These are phyloP conservation scores for Drosophila simulans DNA, from an alignment of 1,140 invertebrate species.

Conservation along the genomic window DNA sequence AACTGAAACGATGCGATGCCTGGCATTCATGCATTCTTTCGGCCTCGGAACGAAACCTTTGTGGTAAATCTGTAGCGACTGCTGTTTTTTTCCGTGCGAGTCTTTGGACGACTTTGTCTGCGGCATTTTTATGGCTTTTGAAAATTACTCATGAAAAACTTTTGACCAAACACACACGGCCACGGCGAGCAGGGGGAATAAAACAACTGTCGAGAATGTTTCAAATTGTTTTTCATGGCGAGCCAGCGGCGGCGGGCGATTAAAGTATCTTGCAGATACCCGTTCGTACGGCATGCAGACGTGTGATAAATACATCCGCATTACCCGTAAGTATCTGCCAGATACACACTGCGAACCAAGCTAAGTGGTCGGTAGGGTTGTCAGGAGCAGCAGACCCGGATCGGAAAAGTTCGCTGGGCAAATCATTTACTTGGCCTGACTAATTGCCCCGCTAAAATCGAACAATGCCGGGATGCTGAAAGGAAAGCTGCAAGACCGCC, in stretches of 20 bases:
- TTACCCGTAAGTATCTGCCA: constrained; percentile 74
- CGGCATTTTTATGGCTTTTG: constrained; percentile 70
- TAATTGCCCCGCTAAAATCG: constrained; percentile 75
- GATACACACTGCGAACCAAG: constrained; percentile 67
- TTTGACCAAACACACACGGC: constrained; percentile 49
- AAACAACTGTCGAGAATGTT: constrained; percentile 54
- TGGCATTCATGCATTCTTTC: constrained; percentile 44
- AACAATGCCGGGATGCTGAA: constrained; percentile 47
- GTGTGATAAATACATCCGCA: constrained; percentile 82
- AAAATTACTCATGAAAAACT: constrained; percentile 74
- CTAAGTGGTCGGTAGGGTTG: constrained; percentile 11
- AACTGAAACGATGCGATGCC: constrained; percentile 40
- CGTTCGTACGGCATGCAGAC: constrained; percentile 51
- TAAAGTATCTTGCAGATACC: constrained; percentile 72
- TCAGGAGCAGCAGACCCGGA: constrained; percentile 23
- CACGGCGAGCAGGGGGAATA: constrained; percentile 17
- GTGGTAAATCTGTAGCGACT: constrained; percentile 16
- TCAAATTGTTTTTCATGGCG: constrained; percentile 57
- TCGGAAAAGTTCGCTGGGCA: constrained; percentile 34
- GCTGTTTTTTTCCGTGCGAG: constrained; percentile 35
- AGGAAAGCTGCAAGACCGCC: constrained; percentile 23
- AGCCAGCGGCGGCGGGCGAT: constrained; percentile 28
- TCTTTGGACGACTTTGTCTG: constrained; percentile 51
- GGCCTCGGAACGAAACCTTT: constrained; percentile 15
- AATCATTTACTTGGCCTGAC: constrained; percentile 77